A percentile compares a stretch with the other conserved stretches of the same genome.
These are phyloP conservation scores for Scomberomorus guttatus DNA, from an alignment of 2,797 vertebrate genomes.

Conservation along the genomic window DNA sequence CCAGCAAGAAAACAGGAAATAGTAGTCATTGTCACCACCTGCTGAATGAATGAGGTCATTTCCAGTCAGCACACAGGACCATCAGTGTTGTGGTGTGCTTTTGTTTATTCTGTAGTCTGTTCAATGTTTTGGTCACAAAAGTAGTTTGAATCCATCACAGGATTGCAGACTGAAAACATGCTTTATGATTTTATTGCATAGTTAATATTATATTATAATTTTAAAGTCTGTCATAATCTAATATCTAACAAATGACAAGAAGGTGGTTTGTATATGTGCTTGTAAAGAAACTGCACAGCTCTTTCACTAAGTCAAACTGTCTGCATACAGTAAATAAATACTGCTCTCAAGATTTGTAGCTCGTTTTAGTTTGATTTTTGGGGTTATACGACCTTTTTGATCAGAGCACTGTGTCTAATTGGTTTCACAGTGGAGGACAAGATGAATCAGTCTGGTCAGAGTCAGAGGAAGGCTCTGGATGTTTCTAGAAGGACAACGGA, in stretches of 20 bases:
- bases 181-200: not conserved
- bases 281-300: not conserved
- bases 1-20: conserved; percentile 44
- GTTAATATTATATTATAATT: not conserved
- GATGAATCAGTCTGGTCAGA: not conserved
- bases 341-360: not conserved
- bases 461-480: conserved; percentile 12
- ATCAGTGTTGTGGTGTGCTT: not conserved
- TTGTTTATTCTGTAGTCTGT: not conserved
- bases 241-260: not conserved
- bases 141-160: not conserved
- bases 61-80: conserved; percentile 12
- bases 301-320: not conserved
- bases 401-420: not conserved
- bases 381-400: not conserved
- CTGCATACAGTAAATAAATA: not conserved
- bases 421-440: not conserved
- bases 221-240: not conserved
- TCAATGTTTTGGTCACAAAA: not conserved
- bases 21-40: conserved; percentile 11
- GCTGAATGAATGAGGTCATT: conserved; percentile 33
- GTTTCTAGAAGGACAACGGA: conserved; percentile 48
- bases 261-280: not conserved
- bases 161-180: not conserved
- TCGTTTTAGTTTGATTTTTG: not conserved